A percentile compares a stretch with the other conserved stretches of the same genome.
Conservation (phyloP, 2,797 vertebrate species). For the Micrastur ruficollis region DNA sequence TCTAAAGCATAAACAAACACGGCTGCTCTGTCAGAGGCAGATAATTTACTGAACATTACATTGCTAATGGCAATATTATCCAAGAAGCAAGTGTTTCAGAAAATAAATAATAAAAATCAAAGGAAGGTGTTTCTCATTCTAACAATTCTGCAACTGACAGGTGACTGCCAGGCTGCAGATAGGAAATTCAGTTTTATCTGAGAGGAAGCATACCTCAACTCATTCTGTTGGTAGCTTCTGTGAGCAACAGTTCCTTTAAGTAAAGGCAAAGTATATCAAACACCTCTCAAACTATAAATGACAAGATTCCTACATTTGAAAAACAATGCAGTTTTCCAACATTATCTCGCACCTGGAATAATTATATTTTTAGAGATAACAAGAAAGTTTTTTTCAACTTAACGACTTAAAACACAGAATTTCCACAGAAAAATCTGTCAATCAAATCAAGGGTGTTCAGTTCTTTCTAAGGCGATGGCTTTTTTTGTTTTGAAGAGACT, state of each 20-base stretch:
- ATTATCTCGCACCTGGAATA: not conserved
- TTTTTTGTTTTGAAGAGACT: not conserved
- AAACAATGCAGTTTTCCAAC: slow-evolving; percentile 34
- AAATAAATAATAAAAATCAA: not conserved
- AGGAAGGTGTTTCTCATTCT: not conserved
- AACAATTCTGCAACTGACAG: not conserved
- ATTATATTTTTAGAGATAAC: slow-evolving; percentile 43
- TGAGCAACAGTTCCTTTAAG: not conserved
- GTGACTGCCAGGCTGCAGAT: not conserved
- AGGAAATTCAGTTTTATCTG: slow-evolving; percentile 40
- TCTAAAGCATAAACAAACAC: not conserved
- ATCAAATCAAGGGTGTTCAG: not conserved
- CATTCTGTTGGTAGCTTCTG: not conserved
- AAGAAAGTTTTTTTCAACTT: slow-evolving; percentile 20
- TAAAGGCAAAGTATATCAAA: not conserved
- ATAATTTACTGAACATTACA: not conserved
- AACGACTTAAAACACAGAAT: not conserved
- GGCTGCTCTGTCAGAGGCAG: not conserved
- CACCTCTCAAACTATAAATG: not conserved
- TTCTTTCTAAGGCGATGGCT: not conserved
- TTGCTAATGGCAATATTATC: not conserved
- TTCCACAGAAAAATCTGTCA: not conserved
- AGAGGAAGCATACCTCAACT: slow-evolving; percentile 15
- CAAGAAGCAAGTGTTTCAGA: not conserved
- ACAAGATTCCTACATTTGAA: not conserved